phyloP scores from a whole-genome alignment of 2,113 vertebrate genomes.

The Boulengeromyrus knoepffleri region DNA sequence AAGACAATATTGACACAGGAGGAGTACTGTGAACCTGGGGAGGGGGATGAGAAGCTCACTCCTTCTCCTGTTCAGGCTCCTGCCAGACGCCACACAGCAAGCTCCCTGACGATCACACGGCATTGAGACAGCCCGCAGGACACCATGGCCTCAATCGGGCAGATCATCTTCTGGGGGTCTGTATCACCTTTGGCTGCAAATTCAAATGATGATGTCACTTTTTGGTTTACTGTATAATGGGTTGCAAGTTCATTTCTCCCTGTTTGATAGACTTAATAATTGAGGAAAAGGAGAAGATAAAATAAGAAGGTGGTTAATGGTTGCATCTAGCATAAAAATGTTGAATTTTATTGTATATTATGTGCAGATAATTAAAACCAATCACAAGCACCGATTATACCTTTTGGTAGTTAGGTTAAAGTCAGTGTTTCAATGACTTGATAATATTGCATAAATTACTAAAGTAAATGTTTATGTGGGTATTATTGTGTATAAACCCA shows the following conservation, averaged over 20 bases:
- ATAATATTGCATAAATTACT: background rate
- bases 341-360: background rate
- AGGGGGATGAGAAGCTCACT: background rate
- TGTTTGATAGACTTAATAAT: background rate
- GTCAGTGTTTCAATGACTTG: background rate
- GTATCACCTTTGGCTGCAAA: background rate
- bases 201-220: background rate
- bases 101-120: background rate
- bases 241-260: background rate
- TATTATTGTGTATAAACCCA: background rate
- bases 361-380: background rate
- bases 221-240: background rate
- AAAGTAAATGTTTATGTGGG: background rate
- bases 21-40: background rate
- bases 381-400: background rate
- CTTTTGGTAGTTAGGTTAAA: background rate
- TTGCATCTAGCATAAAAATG: background rate
- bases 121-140: background rate
- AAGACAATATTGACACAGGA: constrained; percentile 14
- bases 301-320: background rate
- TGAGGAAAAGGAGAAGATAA: background rate
- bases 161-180: constrained; percentile 23
- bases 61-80: background rate
- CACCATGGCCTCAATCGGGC: constrained; percentile 20
- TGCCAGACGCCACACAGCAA: background rate